These are phyloP conservation scores for Hydropotes inermis DNA, from an alignment of 2,113 vertebrate species.

Conservation along the genomic window DNA sequence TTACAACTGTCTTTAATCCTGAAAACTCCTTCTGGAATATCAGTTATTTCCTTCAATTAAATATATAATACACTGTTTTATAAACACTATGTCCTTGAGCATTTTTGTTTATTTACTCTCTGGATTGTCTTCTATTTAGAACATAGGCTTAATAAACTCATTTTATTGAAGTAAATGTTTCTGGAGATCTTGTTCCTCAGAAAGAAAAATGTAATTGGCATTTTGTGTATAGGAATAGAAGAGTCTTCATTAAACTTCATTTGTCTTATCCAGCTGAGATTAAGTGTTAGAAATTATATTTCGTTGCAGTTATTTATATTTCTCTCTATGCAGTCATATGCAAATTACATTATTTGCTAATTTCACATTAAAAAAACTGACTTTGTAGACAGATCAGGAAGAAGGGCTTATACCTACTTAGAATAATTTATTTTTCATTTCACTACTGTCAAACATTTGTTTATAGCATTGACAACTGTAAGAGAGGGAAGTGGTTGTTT, in stretches of 20 bases:
- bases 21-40: not conserved
- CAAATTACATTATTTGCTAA: constrained; percentile 19
- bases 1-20: not conserved
- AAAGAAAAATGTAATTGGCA: constrained; percentile 32
- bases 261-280: constrained; percentile 33
- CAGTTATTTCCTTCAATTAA: constrained; percentile 27
- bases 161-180: constrained; percentile 10
- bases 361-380: constrained; percentile 15
- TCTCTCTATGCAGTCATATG: not conserved
- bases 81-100: not conserved
- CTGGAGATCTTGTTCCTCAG: constrained; percentile 29
- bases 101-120: constrained; percentile 15
- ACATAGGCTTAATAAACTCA: constrained; percentile 27
- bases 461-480: constrained; percentile 18
- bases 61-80: not conserved
- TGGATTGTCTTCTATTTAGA: constrained; percentile 4
- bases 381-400: not conserved
- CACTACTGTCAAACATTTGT: not conserved
- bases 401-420: not conserved
- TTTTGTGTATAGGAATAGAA: not conserved
- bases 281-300: constrained; percentile 32
- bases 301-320: constrained; percentile 37
- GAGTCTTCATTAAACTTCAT: constrained; percentile 27
- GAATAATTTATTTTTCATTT: constrained; percentile 16
- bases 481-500: not conserved